Evolutionary conservation across 2,888 invertebrate species (phyloP), one percentile per base, ranked within the genome.

Genomic region (Galeruca laticollis): DNA sequence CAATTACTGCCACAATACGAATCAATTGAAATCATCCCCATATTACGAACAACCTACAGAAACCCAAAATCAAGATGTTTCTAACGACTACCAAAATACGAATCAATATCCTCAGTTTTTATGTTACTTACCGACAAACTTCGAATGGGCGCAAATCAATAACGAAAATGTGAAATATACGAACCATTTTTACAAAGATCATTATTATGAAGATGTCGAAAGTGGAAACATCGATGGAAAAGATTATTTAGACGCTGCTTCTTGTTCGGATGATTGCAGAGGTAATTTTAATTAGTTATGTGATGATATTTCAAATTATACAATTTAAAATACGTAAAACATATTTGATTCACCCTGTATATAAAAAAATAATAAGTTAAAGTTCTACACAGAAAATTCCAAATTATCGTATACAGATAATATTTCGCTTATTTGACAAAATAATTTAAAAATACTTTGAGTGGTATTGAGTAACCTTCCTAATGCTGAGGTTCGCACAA

Each of bases 231-330:
- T 40, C 15, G 63, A 68, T 1, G 51, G 56, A 4, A 51, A 18
- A n/a, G 40, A 59, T 21, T 65, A 35, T 0, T 54, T 75, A 56
- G 73, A 74, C 52, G 51, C 62, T 49, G 69, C 69, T 20, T 71
- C 72, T 9, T 76, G 63, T 65, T 77, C 75, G 13, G 76, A 76
- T 47, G 75, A 76, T 61, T 76, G 75, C 3, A 59, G 73, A 71
- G 77, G 77, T 77, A 66, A 68, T 69, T 63, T 10, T n/a, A n/a
- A n/a, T n/a, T n/a, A n/a, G n/a, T n/a, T n/a, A n/a, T n/a, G n/a
- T n/a, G n/a, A n/a, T n/a, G n/a, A n/a, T n/a, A n/a, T n/a, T n/a
- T n/a, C n/a, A n/a, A n/a, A n/a, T n/a, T n/a, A n/a, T n/a, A n/a
- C n/a, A n/a, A n/a, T n/a, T n/a, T n/a, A n/a, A n/a, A n/a, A n/a